These are phyloP conservation scores for Actinemys pallida DNA, from an alignment of 2,113 vertebrate genomes.

Conservation along the genomic window DNA sequence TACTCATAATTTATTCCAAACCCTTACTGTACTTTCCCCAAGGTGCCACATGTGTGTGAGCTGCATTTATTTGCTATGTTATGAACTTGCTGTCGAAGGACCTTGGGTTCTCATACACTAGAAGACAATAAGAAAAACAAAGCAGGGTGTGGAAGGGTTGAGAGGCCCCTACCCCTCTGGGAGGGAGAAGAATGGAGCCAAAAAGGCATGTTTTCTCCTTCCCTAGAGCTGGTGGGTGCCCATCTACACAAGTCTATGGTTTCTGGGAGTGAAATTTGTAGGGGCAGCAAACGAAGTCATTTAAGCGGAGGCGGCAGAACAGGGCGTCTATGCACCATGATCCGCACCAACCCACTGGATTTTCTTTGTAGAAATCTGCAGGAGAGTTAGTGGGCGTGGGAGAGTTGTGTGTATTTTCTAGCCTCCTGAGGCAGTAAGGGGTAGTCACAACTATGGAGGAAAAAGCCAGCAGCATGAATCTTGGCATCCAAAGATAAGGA, in stretches of 20 bases:
- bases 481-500: background rate
- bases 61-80: background rate
- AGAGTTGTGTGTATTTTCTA: background rate
- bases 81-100: background rate
- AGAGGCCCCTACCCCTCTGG: background rate
- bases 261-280: background rate
- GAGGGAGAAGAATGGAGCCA: background rate
- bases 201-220: background rate
- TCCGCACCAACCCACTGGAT: background rate
- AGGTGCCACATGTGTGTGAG: background rate
- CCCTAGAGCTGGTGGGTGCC: background rate
- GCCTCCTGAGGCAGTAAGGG: background rate
- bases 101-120: background rate
- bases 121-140: background rate
- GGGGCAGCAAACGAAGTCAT: background rate
- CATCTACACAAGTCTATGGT: background rate
- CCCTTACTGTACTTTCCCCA: background rate
- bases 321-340: background rate
- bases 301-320: background rate
- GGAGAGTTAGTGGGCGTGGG: background rate
- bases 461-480: background rate
- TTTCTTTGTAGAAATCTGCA: background rate
- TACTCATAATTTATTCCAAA: background rate
- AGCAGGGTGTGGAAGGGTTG: background rate
- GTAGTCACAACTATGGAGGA: background rate